These are phyloP conservation scores for Lagenorhynchus albirostris DNA, from an alignment of 2,113 vertebrate species.

Conservation along the genomic window DNA sequence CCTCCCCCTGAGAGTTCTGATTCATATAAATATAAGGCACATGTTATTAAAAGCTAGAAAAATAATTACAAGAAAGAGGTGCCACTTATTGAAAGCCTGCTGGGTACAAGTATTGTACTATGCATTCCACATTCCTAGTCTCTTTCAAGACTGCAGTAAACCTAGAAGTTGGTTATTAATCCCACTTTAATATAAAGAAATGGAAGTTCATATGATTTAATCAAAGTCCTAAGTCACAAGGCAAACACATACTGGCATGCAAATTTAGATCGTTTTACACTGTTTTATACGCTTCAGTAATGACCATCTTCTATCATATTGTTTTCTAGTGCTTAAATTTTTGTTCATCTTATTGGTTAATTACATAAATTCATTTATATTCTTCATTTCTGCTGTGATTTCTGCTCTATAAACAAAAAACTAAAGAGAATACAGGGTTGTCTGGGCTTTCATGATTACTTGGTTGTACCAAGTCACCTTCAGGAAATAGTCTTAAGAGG, in stretches of 20 bases:
- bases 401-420: background rate
- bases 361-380: background rate
- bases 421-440: background rate
- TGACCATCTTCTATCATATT: background rate
- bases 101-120: background rate
- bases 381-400: background rate
- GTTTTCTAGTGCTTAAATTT: background rate
- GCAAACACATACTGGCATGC: background rate
- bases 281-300: background rate
- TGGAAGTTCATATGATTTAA: background rate
- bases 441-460: background rate
- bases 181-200: background rate
- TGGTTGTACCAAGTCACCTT: background rate
- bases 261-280: background rate
- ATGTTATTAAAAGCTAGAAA: background rate
- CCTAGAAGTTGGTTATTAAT: background rate
- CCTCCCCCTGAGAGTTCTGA: background rate
- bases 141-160: background rate
- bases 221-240: background rate
- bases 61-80: background rate
- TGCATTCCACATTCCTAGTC: background rate
- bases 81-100: background rate
- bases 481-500: background rate
- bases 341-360: background rate
- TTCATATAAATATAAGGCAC: background rate